Base-by-base conservation (phyloP, 2,797 vertebrate species). In the Malacoctenus gilli region DNA sequence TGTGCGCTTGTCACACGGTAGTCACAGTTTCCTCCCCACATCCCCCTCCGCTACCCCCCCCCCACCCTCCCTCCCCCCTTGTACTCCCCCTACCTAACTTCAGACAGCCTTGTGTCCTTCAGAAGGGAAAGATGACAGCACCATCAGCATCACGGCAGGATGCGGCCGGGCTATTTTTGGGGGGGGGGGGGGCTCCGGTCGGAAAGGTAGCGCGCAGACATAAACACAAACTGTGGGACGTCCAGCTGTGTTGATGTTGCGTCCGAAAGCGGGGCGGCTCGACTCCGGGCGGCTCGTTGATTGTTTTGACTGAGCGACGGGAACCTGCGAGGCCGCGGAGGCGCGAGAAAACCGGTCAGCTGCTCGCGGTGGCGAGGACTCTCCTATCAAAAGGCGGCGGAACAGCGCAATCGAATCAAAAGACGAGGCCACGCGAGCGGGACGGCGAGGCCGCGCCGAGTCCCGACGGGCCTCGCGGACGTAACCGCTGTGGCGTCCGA, bases 1-100 rank as follows among this genome's bases (percentile, higher is more conserved):
- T 80, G 79, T 74, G 86, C 71, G 86, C 86, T 91, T 89, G 90
- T 92, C 91, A 91, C 90, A 91, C 87, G 83, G 89, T 91, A 92
- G 91, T 91, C 90, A 89, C 81, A 19, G 42, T 81, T 90, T 88
- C 89, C 88, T 87, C 78, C 61, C 72, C 38, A 62, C 71, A 30
- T 35, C 59, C 67, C 64, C 39, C 60, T 59, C 23, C 56, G 37
- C 40, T 25, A 49, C 16, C 20, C 0, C 37, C 1, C 39, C 32
- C 39, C 6, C 38, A 41, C 6, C 37, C 46, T 59, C 66, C 48
- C 46, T 57, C 76, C 74, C 68, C 2, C 34, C 8, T 22, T 42
- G 5, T 30, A 43, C 64, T 61, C 42, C 49, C 59, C 75, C 77
- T 65, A n/a, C 65, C 57, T 72, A 88, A 88, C 89, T 87, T 90